Conservation (phyloP, 2,888 invertebrate species). For the Hemithea aestivaria region DNA sequence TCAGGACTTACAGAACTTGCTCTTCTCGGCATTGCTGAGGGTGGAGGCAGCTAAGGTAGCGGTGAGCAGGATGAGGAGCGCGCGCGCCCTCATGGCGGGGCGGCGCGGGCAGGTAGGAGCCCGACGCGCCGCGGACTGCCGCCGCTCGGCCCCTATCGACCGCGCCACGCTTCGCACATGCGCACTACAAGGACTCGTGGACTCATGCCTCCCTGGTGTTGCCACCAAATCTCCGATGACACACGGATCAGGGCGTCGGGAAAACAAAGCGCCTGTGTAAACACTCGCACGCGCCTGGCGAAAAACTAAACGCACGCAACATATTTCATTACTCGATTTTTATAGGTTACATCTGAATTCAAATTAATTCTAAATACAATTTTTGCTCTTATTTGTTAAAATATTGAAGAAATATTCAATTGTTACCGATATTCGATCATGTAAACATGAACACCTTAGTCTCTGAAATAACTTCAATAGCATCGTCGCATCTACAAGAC, state of each 20-base stretch:
- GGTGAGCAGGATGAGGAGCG: conserved; percentile 51
- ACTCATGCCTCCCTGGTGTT: conserved; percentile 19
- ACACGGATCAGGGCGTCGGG: conserved; percentile 17
- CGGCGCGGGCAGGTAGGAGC: conserved; percentile 59
- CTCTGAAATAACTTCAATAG: too few species aligned
- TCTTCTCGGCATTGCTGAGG: conserved; percentile 67
- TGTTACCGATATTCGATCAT: too few species aligned
- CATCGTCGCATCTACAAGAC: too few species aligned
- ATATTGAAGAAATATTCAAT: too few species aligned
- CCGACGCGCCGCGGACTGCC: conserved; percentile 55
- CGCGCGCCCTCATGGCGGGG: conserved; percentile 71
- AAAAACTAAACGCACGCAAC: too few species aligned
- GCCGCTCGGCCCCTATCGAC: conserved; percentile 37
- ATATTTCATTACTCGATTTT: too few species aligned
- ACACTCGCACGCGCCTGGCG: conserved; percentile 2
- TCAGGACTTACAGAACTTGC: conserved; percentile 74
- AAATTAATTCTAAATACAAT: too few species aligned
- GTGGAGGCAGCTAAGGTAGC: conserved; percentile 49
- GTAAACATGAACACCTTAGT: too few species aligned
- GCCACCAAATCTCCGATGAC: conserved; percentile 24
- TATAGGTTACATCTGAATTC: too few species aligned
- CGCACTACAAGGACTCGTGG: conserved; percentile 4
- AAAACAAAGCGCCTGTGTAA: conserved; percentile 15
- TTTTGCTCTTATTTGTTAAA: too few species aligned
- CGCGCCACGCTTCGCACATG: conserved; percentile 26